phyloP scores from a whole-genome alignment of 1,140 invertebrate species.

The Orussus abietinus region DNA sequence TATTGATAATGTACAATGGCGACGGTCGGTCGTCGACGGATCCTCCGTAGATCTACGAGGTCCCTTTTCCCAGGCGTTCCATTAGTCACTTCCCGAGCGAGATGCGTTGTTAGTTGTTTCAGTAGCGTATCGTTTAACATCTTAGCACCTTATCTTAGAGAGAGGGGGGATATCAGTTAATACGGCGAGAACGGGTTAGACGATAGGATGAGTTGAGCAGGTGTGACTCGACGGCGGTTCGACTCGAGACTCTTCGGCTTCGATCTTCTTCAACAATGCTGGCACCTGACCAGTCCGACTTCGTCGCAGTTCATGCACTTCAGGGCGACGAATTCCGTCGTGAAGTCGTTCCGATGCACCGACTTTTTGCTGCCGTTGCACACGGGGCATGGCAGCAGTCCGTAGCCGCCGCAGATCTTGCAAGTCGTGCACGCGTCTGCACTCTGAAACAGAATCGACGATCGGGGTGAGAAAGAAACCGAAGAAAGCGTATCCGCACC shows the following conservation, averaged over 20 bases:
- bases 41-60: too few species aligned
- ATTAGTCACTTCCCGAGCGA: conserved; percentile 3
- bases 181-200: neutral
- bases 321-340: conserved; percentile 87
- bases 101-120: conserved; percentile 3
- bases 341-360: conserved; percentile 88
- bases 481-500: too few species aligned
- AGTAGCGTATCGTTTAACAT: neutral
- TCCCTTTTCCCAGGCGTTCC: too few species aligned
- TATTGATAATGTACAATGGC: too few species aligned
- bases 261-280: conserved; percentile 69
- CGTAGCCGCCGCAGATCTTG: conserved; percentile 84
- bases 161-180: conserved; percentile 9
- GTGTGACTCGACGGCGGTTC: neutral
- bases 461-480: too few species aligned
- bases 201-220: conserved; percentile 2
- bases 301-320: conserved; percentile 96
- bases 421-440: conserved; percentile 74
- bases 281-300: conserved; percentile 85
- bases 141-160: conserved; percentile 15
- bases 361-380: conserved; percentile 96
- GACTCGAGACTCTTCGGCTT: too few species aligned
- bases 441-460: conserved; percentile 64
- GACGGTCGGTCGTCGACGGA: too few species aligned
- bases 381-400: conserved; percentile 80